Conservation (phyloP, 64 coral and sea anemone species). For the Catalaphyllia jardinei region DNA sequence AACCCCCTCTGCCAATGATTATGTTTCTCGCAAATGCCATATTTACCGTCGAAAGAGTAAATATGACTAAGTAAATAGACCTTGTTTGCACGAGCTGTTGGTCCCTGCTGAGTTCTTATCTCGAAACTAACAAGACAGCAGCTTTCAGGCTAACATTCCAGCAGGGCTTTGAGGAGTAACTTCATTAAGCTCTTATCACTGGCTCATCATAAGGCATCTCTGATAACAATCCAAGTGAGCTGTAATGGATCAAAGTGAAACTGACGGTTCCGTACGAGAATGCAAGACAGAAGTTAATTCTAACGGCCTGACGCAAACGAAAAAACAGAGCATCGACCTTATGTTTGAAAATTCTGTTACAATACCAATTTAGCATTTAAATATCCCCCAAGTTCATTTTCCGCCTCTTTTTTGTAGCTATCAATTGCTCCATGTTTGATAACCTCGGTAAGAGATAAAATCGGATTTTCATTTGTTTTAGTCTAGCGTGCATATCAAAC, state of each 20-base stretch:
- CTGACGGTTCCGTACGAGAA: neutral
- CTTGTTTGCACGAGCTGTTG: conserved; percentile 8
- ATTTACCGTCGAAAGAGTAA: conserved; percentile 27
- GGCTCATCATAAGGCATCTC: conserved; percentile 3
- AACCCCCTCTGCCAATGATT: neutral
- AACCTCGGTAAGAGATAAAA: neutral
- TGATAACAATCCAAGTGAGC: neutral
- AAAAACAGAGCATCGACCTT: neutral
- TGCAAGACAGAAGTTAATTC: neutral
- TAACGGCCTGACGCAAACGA: neutral
- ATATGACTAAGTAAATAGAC: conserved; percentile 27
- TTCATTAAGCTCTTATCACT: conserved; percentile 20
- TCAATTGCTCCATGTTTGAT: neutral
- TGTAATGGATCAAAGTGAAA: neutral
- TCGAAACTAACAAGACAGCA: conserved; percentile 38
- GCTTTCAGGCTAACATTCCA: conserved; percentile 13
- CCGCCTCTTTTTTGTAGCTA: neutral
- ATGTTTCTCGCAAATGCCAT: neutral
- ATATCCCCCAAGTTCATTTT: neutral
- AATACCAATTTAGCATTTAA: too few species aligned
- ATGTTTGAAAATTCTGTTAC: neutral
- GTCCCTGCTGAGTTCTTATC: conserved; percentile 17
- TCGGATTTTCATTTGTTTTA: neutral
- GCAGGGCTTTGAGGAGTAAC: neutral
- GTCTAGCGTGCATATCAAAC: neutral